Base-by-base conservation (phyloP, 1,140 invertebrate genomes). In the Zelostemma sp. region DNA sequence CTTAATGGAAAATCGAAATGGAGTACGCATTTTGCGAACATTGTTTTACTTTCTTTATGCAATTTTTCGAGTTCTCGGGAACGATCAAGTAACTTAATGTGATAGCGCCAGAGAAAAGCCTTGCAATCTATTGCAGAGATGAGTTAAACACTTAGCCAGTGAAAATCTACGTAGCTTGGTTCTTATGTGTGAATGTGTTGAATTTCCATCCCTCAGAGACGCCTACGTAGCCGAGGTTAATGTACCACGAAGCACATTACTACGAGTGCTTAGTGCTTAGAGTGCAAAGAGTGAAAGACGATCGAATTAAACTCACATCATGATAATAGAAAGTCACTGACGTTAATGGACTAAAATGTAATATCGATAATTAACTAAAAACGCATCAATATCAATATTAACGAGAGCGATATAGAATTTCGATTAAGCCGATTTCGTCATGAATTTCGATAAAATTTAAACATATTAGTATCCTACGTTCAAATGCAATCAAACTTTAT, bases 231-330 rank as follows among this genome's bases (percentile, higher is more conserved):
- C 62, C 61, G 70, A 68, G 74, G 78, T 83, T 83, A 83, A 83
- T 83, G 80, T 76, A 83, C 77, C 77, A 77, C 73, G 76, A 74
- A 79, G 79, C 75, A 68, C 77, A 81, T 83, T 81, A 81, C 71
- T 73, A 71, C 61, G 60, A 78, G 74, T 77, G 72, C 74, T 80
- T 58, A 62, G 60, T 62, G 65, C 45, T 68, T 47, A 53, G n/a
- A 54, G 55, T 48, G 59, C 28, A 72, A 74, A 68, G 63, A 72
- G 60, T 51, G 50, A 74, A 61, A 65, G 67, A 76, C 67, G 65
- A 71, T 57, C 59, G 38, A 25, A 18, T 38, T 25, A 50, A 63
- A 63, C 49, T 56, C 61, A 67, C 48, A 72, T 58, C 40, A 41
- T 15, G 5, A 41, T 15, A 15, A 41, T 1, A 41, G 1, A 12